A percentile compares a stretch with the other conserved stretches of the same genome.
Conservation (phyloP, 2,797 vertebrate genomes). For the Crenichthys baileyi region DNA sequence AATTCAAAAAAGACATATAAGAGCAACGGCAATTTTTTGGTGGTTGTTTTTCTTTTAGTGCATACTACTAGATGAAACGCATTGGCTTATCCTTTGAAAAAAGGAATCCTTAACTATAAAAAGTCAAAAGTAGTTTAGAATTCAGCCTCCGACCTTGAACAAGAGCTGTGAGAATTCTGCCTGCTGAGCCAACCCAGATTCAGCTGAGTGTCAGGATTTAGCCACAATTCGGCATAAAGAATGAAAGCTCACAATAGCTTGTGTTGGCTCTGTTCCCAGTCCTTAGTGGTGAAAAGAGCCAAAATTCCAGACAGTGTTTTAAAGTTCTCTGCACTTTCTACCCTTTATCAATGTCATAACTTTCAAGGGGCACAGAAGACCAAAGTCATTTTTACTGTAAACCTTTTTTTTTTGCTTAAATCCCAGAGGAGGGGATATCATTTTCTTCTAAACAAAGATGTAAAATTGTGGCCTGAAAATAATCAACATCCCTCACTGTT, state of each 20-base stretch:
- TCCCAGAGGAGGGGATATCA: constrained; percentile 64
- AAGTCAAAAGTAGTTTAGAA: constrained; percentile 22
- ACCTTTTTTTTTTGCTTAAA: constrained; percentile 68
- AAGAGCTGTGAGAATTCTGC: constrained; percentile 63
- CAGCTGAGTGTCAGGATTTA: constrained; percentile 72
- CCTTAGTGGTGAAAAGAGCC: constrained; percentile 62
- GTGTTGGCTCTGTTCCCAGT: constrained; percentile 78
- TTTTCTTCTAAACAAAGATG: constrained; percentile 74
- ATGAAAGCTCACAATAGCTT: constrained; percentile 67
- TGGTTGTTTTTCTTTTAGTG: not conserved
- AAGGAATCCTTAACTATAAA: constrained; percentile 26
- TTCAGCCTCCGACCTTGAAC: constrained; percentile 58
- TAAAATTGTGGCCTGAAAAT: constrained; percentile 63
- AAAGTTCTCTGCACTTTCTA: constrained; percentile 77
- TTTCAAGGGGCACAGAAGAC: constrained; percentile 69
- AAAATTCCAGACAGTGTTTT: constrained; percentile 74
- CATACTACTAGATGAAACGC: not conserved
- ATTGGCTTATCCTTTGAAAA: not conserved
- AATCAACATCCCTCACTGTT: constrained; percentile 68
- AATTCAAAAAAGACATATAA: constrained; percentile 11
- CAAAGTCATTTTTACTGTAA: constrained; percentile 69
- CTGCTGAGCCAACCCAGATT: constrained; percentile 63
- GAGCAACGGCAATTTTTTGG: not conserved
- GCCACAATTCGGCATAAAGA: constrained; percentile 65
- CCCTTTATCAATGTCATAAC: constrained; percentile 73